Conservation (phyloP, 2,888 invertebrate genomes). For the Halictus ligatus region DNA sequence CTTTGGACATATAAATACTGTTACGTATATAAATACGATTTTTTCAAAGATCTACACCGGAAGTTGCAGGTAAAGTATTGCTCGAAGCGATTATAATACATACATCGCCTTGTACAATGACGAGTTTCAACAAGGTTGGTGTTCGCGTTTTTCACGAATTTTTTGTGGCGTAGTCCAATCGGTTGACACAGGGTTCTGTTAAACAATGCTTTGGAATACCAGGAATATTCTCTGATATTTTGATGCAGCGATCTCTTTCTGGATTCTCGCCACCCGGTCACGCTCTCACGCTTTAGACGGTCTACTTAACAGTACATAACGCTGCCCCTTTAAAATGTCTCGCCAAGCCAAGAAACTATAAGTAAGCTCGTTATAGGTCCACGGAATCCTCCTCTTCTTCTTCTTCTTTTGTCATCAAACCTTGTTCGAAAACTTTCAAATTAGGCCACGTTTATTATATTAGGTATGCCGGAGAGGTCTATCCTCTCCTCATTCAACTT, state of each 20-base stretch:
- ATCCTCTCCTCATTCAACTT: not conserved
- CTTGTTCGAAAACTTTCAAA: not conserved
- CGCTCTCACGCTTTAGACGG: conserved; percentile 36
- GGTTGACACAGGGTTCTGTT: not conserved
- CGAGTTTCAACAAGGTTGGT: not conserved
- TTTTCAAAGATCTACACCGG: too few relatives aligned
- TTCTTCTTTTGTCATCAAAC: conserved; percentile 1
- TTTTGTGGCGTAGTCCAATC: not conserved
- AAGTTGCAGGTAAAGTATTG: too few relatives aligned
- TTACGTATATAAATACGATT: too few relatives aligned
- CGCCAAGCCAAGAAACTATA: conserved; percentile 38
- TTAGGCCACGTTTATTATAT: conserved; percentile 8
- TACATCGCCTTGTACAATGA: not conserved
- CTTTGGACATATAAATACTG: too few relatives aligned
- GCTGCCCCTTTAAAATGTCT: conserved; percentile 35
- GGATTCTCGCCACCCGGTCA: conserved; percentile 27
- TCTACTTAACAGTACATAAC: conserved; percentile 28
- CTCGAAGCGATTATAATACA: not conserved
- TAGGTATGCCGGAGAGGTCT: not conserved
- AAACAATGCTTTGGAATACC: not conserved
- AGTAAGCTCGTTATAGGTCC: conserved; percentile 18
- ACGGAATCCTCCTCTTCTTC: not conserved
- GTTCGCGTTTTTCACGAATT: not conserved
- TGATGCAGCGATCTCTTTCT: conserved; percentile 14
- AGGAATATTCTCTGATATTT: conserved; percentile 2